phyloP scores from a whole-genome alignment of 2,797 vertebrate genomes.

The Ceryle rudis region DNA sequence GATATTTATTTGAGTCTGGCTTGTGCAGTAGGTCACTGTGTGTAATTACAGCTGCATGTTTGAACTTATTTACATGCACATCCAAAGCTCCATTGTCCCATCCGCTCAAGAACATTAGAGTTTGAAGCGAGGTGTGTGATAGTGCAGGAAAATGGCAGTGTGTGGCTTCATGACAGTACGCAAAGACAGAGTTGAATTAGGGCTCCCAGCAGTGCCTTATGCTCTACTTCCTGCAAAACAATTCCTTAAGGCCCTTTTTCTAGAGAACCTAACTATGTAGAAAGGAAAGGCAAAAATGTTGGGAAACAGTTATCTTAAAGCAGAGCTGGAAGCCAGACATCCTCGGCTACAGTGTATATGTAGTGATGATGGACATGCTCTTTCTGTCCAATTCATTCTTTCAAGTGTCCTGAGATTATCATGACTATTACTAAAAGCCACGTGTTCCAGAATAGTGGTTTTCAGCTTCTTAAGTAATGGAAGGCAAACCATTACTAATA shows the following conservation, averaged over 20 bases:
- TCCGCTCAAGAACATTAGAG: background rate
- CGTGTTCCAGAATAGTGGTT: background rate
- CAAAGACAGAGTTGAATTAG: background rate
- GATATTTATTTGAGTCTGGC: background rate
- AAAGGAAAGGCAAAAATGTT: background rate
- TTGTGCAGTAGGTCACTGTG: background rate
- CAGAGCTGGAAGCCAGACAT: background rate
- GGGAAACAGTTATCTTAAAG: background rate
- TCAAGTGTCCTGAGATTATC: background rate
- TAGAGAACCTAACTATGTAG: background rate
- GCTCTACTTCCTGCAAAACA: background rate
- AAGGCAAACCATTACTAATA: background rate
- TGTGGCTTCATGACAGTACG: background rate
- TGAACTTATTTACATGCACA: fast-evolving
- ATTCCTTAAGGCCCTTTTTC: background rate
- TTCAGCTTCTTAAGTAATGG: background rate
- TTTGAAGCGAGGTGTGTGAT: background rate
- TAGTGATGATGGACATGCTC: background rate
- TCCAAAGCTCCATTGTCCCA: background rate
- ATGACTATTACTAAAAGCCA: background rate
- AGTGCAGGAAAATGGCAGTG: background rate
- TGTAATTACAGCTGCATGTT: background rate
- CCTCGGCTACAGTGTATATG: background rate
- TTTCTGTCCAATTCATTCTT: background rate
- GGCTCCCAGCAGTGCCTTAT: background rate